Conservation (phyloP, 2,888 invertebrate genomes). For the Quadriops clusia region DNA sequence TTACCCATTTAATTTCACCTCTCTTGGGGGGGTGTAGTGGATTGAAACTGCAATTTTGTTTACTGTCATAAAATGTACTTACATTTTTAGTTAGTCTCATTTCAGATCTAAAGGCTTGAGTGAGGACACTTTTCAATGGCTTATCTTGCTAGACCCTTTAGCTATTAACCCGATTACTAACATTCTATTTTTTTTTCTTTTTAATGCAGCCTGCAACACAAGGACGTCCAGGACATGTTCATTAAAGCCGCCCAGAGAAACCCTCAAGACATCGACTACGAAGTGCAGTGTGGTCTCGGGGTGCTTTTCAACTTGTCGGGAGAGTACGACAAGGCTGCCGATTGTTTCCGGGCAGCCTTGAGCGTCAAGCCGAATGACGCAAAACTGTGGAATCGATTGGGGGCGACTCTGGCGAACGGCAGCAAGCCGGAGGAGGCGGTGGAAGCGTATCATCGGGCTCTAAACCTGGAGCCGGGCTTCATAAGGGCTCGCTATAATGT, state of each 20-base stretch:
- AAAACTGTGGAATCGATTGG: slow-evolving; percentile 91
- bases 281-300: slow-evolving; percentile 88
- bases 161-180: too few relatives aligned
- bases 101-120: too few relatives aligned
- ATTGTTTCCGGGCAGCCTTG: slow-evolving; percentile 87
- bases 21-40: too few relatives aligned
- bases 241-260: slow-evolving; percentile 68
- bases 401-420: slow-evolving; percentile 94
- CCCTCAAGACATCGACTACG: slow-evolving; percentile 66
- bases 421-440: slow-evolving; percentile 92
- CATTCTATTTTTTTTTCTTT: slow-evolving; percentile 8
- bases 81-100: too few relatives aligned
- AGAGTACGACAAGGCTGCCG: slow-evolving; percentile 92
- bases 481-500: slow-evolving; percentile 95
- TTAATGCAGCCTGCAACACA: slow-evolving; percentile 40
- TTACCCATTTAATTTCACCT: too few relatives aligned
- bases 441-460: slow-evolving; percentile 84
- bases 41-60: too few relatives aligned
- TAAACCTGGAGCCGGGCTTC: slow-evolving; percentile 88
- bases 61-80: too few relatives aligned
- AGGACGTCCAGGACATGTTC: slow-evolving; percentile 62
- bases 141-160: too few relatives aligned
- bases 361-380: slow-evolving; percentile 80
- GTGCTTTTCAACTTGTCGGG: slow-evolving; percentile 90
- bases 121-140: too few relatives aligned